These are phyloP conservation scores for Drosophila prosaltans DNA, from an alignment of 1,140 invertebrate species.

Conservation along the genomic window DNA sequence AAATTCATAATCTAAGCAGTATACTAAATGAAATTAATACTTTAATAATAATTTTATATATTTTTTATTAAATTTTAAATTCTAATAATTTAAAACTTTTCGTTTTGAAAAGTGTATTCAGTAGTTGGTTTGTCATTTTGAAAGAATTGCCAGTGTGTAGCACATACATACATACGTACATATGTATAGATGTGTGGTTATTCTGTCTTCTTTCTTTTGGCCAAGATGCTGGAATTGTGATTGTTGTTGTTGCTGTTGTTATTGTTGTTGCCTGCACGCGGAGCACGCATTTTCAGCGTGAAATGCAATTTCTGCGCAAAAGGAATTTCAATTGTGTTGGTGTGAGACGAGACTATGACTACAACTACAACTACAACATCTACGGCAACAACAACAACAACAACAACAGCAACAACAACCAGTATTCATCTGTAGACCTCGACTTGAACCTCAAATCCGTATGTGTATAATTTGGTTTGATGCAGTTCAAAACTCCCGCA, in stretches of 20 bases:
- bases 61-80: too few relatives aligned
- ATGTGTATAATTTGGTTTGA: conserved; percentile 39
- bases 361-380: not conserved
- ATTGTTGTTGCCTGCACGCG: conserved; percentile 74
- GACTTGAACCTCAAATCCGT: conserved; percentile 17
- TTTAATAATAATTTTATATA: too few relatives aligned
- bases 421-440: conserved; percentile 5
- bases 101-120: not conserved
- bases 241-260: conserved; percentile 42
- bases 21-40: too few relatives aligned
- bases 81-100: too few relatives aligned
- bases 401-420: conserved; percentile 21
- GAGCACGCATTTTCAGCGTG: conserved; percentile 83
- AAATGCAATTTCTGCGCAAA: conserved; percentile 82
- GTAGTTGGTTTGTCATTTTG: not conserved
- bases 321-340: conserved; percentile 82
- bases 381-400: conserved; percentile 7
- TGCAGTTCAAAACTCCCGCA: conserved; percentile 56
- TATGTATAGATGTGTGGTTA: not conserved
- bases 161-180: not conserved
- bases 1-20: too few relatives aligned
- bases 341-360: conserved; percentile 38
- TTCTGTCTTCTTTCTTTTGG: conserved; percentile 24
- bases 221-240: conserved; percentile 34
- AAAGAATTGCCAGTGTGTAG: not conserved